Conservation (phyloP, 2,113 vertebrate species). For the Menura novaehollandiae region DNA sequence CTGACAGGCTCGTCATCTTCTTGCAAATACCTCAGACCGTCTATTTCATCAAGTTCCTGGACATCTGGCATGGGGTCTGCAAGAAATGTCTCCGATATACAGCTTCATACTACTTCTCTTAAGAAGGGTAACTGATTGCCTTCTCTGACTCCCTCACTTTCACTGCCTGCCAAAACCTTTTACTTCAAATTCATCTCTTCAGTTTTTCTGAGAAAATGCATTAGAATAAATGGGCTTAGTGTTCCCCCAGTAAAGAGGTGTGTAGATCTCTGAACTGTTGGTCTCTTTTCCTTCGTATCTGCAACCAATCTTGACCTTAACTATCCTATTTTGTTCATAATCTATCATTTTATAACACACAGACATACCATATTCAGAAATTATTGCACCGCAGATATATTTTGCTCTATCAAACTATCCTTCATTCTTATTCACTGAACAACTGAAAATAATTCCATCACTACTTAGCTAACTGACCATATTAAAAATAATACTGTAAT, state of each 20-base stretch:
- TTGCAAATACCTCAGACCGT: background rate
- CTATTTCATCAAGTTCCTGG: background rate
- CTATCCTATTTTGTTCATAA: background rate
- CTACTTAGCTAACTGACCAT: background rate
- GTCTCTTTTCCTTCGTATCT: background rate
- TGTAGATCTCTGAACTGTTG: background rate
- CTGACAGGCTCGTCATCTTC: background rate
- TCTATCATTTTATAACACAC: background rate
- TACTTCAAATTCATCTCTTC: background rate
- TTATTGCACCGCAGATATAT: background rate
- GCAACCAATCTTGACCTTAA: background rate
- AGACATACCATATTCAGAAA: background rate
- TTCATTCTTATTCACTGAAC: background rate
- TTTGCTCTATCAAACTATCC: background rate
- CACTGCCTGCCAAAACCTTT: background rate
- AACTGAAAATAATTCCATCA: background rate
- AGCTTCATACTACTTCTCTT: background rate
- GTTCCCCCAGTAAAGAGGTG: background rate
- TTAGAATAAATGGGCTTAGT: background rate
- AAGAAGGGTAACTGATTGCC: background rate
- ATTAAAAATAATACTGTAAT: background rate
- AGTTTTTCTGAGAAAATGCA: rapidly evolving
- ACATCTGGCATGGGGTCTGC: background rate
- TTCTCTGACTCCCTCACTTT: background rate
- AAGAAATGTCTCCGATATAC: background rate